These are phyloP conservation scores for Spodoptera frugiperda DNA, from an alignment of 1,140 invertebrate genomes.

Conservation along the genomic window DNA sequence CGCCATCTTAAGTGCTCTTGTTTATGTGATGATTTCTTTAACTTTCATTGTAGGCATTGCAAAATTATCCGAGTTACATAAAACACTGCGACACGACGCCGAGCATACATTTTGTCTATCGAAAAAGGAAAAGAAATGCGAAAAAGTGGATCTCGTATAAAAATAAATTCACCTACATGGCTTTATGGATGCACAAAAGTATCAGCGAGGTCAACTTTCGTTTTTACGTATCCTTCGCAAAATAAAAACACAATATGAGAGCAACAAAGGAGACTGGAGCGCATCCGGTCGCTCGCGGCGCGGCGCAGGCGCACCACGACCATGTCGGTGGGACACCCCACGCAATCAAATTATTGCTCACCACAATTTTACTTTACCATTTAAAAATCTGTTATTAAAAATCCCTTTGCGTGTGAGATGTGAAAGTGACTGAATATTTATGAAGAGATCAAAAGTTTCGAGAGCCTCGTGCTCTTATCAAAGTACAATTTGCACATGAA, in stretches of 20 bases:
- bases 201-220: conserved; percentile 70
- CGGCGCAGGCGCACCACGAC: not conserved
- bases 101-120: conserved; percentile 34
- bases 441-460: conserved; percentile 65
- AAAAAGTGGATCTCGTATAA: conserved; percentile 48
- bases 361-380: conserved; percentile 50
- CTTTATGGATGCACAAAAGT: conserved; percentile 61
- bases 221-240: conserved; percentile 65
- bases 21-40: conserved; percentile 1
- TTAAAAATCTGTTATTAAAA: conserved; percentile 54
- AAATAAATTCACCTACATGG: conserved; percentile 48
- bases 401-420: conserved; percentile 61
- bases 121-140: conserved; percentile 50
- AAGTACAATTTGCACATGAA: conserved; percentile 60
- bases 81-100: not conserved
- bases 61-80: conserved; percentile 38
- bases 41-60: conserved; percentile 6
- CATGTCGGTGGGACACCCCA: conserved; percentile 35
- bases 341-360: conserved; percentile 51
- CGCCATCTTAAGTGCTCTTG: conserved; percentile 3
- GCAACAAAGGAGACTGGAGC: conserved; percentile 55
- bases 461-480: conserved; percentile 60
- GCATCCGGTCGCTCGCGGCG: conserved; percentile 30
- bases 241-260: conserved; percentile 68
- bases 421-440: conserved; percentile 78